Base-by-base conservation (phyloP, 2,888 invertebrate genomes). In the Brachypterus glaber region DNA sequence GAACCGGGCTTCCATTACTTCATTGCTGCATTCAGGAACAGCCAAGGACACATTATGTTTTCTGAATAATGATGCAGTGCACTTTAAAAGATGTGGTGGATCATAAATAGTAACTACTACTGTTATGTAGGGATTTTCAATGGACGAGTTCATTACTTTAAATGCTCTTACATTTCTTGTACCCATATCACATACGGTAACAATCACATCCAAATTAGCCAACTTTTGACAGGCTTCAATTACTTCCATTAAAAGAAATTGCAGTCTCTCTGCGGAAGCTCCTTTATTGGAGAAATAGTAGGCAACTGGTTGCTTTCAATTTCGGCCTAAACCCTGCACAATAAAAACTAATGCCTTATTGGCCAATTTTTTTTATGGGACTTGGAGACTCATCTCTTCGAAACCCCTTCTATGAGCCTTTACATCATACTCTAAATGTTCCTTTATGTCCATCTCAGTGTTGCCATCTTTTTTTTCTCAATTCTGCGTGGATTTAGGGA, bases 141-240 rank as follows among this genome's bases (percentile, higher is more conserved):
- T 13, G 5, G 11, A 11, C 5, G 29, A 29, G 5, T 11, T 13
- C 17, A 40, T 26, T 3, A 33, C 17, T 15, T 37, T 34, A 13
- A 43, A 11, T 5, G 35, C 21, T 16, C 37, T 43, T 15, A 43
- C 43, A 32, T 43, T 43, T 21, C 14, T 41, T 7, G 32, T 26
- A 2, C 43, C 38, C 43, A 40, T 43, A 30, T 43, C 43, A 27
- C 43, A 43, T 3, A 43, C 31, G 7, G 37, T 37, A 5, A 33
- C 26, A 4, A 43, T 37, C 2, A 41, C 35, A 30, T 41, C 35
- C 11, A 43, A 9, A 2, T 30, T 16, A 3, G 13, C 37, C 21
- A 44, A 12, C n/a, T 33, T 8, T 5, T 14, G 21, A 2, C 33
- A 29, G 17, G 34, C 34, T 7, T 27, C 2, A 8, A 40, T n/a